phyloP scores from a whole-genome alignment of 2,113 vertebrate species.

The Tupaia chinensis region DNA sequence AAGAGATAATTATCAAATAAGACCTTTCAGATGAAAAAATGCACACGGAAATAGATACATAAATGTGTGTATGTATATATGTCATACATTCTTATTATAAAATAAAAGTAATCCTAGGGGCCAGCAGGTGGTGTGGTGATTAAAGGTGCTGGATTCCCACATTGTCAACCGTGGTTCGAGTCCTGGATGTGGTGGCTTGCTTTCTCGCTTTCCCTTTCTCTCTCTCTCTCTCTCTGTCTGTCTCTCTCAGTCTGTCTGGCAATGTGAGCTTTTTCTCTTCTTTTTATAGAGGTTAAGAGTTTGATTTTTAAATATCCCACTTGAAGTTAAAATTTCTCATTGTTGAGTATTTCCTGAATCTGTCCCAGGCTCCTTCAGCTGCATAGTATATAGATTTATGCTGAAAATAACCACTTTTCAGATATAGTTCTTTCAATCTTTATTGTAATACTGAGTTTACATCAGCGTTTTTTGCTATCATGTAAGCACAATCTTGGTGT shows the following conservation, averaged over 20 bases:
- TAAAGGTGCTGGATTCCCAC: too few relatives aligned
- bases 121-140: too few relatives aligned
- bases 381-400: not conserved
- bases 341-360: not conserved
- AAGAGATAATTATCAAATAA: conserved; percentile 1
- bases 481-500: not conserved
- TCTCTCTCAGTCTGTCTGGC: too few relatives aligned
- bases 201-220: too few relatives aligned
- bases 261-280: not conserved
- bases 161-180: too few relatives aligned
- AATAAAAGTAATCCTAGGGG: not conserved
- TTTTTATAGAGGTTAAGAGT: not conserved
- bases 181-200: too few relatives aligned
- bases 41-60: not conserved
- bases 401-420: not conserved
- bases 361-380: not conserved
- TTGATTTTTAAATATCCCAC: not conserved
- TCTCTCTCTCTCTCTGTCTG: too few relatives aligned
- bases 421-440: not conserved
- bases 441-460: not conserved
- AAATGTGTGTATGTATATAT: not conserved
- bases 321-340: not conserved
- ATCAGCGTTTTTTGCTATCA: not conserved
- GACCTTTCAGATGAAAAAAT: not conserved
- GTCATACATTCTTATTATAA: not conserved